Evolutionary conservation across 37 sponge, comb jelly and placozoan species (phyloP), one percentile per base, ranked within the genome.

Genomic region (Halisarca cf. caerulea): DNA sequence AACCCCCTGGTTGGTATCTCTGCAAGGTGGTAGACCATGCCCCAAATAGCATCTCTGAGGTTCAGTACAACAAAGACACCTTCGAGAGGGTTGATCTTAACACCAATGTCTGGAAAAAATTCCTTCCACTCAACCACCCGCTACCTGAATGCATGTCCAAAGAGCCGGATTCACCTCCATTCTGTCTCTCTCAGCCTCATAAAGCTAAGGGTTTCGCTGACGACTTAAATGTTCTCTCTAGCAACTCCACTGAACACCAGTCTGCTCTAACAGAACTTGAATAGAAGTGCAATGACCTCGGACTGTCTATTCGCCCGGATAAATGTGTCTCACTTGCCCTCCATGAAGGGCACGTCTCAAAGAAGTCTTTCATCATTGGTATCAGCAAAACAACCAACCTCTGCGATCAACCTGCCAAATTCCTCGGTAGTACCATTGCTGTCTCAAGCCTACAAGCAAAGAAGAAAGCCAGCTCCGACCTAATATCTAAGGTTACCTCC

Each of bases 301-400:
- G 53, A 18, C 53, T 83, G 17, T 11, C 68, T 9, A 11, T 83
- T 32, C 73, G 73, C 42, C 84, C 84, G 21, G 73, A 69, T 35
- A 83, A 83, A 69, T 83, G 84, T 69, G 71, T 83, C 35, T 42
- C 66, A 43, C 24, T 39, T 40, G 77, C 42, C 0, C 42, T 41
- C 17, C 20, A 41, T 44, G 44, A 40, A 23, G 5, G 43, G 45
- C 1, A 41, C 30, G 24, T 43, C 24, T 6, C 2, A 42, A 37
- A 21, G 24, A 74, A 9, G 44, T 21, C 45, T 37, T 74, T 74
- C 44, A 8, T 25, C 14, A 8, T 74, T 23, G 44, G 9, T 41
- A 2, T 36, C 3, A 40, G 77, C 45, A 39, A 39, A 68, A 83
- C 72, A 40, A 58, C 70, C 28, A 83, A 71, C 57, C 58, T 83